Base-by-base conservation (phyloP, 2,113 vertebrate species). In the Puma concolor region DNA sequence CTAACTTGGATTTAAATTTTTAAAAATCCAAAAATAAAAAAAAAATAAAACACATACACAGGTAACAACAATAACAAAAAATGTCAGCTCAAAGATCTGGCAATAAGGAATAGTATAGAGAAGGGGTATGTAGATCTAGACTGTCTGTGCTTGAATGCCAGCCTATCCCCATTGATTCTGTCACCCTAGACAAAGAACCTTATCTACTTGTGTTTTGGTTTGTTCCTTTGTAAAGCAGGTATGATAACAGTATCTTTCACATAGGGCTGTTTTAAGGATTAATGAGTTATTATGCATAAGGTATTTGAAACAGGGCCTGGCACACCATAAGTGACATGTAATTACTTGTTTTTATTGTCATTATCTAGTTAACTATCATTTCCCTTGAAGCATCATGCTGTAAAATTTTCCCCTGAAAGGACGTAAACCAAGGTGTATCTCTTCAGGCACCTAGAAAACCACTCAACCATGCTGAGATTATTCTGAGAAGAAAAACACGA, bases 371-470 rank as follows among this genome's bases (percentile, higher is more conserved):
- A 63, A 77, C 80, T 54, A 14, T 72, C 27, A 85, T 74, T 76
- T 97, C 84, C 83, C 89, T 97, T 80, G 88, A 98, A 90, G 57
- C 44, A 85, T 54, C 93, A 66, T 76, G 29, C 36, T 69, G 60
- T 98, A 84, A 98, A 96, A 96, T 94, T 97, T 91, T 69, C 95
- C 77, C 84, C 93, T 69, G 64, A 96, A 0, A 13, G 57, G 0
- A 88, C 94, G 69, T 15, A 85, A 98, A 97, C 77, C 74, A 84
- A 96, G 48, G 77, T 79, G 54, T 67, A 77, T 88, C 97, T 96
- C 86, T 81, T 36, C 12, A 74, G 80, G 77, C 33, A 79, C 89
- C n/a, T 19, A 80, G 9, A 91, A 91, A 97, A n/a, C 31, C 77
- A 33, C 84, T 63, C 52, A 96, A 57, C 90, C 29, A 3, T 13